These are phyloP conservation scores for Netelia fuscicornis DNA, from an alignment of 2,888 invertebrate genomes.

Conservation along the genomic window DNA sequence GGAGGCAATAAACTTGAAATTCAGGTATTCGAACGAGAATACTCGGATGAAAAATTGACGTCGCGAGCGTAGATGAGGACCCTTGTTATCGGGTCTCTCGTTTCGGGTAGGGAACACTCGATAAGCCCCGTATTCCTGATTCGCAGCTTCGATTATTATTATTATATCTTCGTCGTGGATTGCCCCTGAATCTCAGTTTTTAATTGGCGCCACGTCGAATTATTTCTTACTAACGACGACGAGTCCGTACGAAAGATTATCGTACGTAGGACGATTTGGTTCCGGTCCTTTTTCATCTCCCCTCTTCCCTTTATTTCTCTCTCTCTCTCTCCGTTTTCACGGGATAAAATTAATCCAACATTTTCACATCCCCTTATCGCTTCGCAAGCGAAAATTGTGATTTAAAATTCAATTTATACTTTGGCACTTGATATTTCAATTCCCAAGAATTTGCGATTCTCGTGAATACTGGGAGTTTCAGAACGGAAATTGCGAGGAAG, in stretches of 20 bases:
- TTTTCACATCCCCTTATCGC: not conserved
- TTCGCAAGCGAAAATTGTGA: not conserved
- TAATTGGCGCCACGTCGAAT: constrained; percentile 32
- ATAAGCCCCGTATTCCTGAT: constrained; percentile 8
- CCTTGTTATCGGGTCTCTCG: constrained; percentile 35
- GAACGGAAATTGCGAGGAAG: not conserved
- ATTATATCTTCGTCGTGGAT: constrained; percentile 16
- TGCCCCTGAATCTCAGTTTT: constrained; percentile 22
- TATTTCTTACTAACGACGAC: constrained; percentile 8
- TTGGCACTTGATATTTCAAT: constrained; percentile 1
- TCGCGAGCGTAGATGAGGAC: constrained; percentile 42
- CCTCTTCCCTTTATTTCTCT: too few relatives aligned
- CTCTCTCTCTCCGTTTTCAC: not conserved
- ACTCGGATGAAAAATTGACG: constrained; percentile 42
- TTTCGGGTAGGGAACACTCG: constrained; percentile 12
- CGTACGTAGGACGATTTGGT: not conserved
- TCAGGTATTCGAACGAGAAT: constrained; percentile 51
- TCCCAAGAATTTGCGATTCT: not conserved
- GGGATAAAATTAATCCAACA: not conserved
- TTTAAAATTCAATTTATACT: constrained; percentile 17
- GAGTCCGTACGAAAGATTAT: not conserved
- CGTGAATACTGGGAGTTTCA: not conserved
- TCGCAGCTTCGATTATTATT: constrained; percentile 27
- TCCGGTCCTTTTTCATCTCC: not conserved
- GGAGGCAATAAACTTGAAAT: constrained; percentile 38